Percentiles rank a stretch among this genome's conserved stretches.
These are phyloP conservation scores for Drosophila eugracilis DNA, from an alignment of 1,140 invertebrate genomes.

Conservation along the genomic window DNA sequence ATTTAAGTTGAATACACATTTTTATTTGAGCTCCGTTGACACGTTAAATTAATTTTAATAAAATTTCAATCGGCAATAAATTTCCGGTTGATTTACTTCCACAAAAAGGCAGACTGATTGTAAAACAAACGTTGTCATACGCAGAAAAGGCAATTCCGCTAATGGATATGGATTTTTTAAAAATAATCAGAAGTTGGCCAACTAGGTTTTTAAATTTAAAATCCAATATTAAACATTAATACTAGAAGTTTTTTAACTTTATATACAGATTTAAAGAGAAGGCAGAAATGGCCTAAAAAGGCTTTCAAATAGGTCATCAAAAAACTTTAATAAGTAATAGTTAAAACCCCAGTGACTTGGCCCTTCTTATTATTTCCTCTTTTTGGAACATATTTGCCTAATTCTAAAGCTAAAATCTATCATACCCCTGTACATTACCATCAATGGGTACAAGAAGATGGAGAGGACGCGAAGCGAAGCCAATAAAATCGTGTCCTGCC, in stretches of 20 bases:
- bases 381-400: neutral
- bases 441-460: slow-evolving; percentile 7
- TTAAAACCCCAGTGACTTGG: no score
- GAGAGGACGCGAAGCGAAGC: slow-evolving; percentile 35
- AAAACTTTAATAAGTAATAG: no score
- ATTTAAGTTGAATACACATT: neutral
- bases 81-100: neutral
- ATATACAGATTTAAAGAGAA: no score
- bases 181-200: neutral
- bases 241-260: no score
- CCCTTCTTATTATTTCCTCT: no score
- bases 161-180: slow-evolving; percentile 3
- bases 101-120: neutral
- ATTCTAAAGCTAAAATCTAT: neutral
- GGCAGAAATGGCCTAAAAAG: no score
- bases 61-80: neutral
- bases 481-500: slow-evolving; percentile 59
- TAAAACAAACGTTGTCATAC: neutral
- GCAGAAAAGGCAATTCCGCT: neutral
- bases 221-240: no score
- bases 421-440: neutral
- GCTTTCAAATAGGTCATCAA: no score
- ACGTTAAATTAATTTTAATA: neutral
- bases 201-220: no score
- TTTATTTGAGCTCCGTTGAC: neutral